Base-by-base conservation (phyloP, 2,888 invertebrate genomes). In the Drosophila lacicola region DNA sequence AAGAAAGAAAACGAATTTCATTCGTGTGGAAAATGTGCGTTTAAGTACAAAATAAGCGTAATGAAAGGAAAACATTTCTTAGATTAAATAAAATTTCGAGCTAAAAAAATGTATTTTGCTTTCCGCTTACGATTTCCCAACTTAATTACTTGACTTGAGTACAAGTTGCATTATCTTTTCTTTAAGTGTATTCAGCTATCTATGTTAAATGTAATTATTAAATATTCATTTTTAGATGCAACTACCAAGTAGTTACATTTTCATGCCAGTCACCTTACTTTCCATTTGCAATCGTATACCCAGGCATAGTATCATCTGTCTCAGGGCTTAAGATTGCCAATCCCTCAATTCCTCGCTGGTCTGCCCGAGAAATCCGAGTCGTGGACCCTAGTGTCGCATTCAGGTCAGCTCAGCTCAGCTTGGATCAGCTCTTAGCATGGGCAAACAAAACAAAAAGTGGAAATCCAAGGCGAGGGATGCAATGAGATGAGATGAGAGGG, bases 281-380 rank as follows among this genome's bases (percentile, higher is more conserved):
- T 69, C 44, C 74, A 36, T 50, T 65, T 73, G 78, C 75, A 78
- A 86, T 78, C 61, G 61, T 62, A 83, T 56, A 78, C 73, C 75
- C 53, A 17, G 39, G 46, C 39, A 54, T 36, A 67, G 50, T 70
- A 81, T 86, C 87, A 75, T 53, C 62, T 75, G 66, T 75, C 79
- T 50, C 34, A 49, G 41, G 71, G 66, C 71, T 62, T 61, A 74
- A 25, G 46, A 58, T 36, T 25, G 37, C 39, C 44, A 41, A 49
- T 50, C 62, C 37, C 50, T 54, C 37, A 45, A 54, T 57, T 47
- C 14, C 44, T 41, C 21, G 29, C 29, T 29, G 8, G 29, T 29
- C 29, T 29, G 29, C 2, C 29, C 29, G 21, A 49, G 82, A 79
- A 82, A 83, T 69, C 42, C 62, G 72, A 83, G 66, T 72, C 58